Base-by-base conservation (phyloP, 2,888 invertebrate genomes). In the Coelopa pilipes region DNA sequence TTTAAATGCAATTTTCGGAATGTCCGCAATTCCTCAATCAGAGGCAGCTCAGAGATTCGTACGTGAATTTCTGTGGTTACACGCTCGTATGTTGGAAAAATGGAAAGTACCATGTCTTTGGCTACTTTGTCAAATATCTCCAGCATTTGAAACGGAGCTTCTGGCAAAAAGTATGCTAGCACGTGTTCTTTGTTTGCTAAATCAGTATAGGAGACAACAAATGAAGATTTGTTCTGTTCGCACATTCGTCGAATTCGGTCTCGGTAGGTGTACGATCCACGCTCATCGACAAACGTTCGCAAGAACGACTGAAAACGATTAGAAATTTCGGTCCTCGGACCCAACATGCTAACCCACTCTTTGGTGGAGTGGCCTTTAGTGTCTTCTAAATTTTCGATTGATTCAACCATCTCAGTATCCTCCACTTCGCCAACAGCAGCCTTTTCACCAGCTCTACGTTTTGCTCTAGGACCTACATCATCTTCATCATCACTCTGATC, bases 311-410 rank as follows among this genome's bases (percentile, higher is more conserved):
- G 97, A 82, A 94, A 94, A 68, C 96, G 92, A 88, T 99, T 98
- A 74, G 95, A 93, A 79, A 99, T 98, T 89, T 99, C 99, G 13
- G 96, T 97, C 71, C 95, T 91, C 0, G 99, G 98, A 0, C 96
- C 98, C 79, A 97, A 89, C 95, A 98, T 96, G 72, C 94, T 92
- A 0, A 99, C 98, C 97, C 99, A 99, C 82, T 99, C 98, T 82
- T 96, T 94, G 1, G 96, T 94, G 0, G 95, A 91, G 84, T 98
- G 94, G 0, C 99, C 99, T 85, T 98, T 97, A 7, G 97, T 98
- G 82, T 99, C 99, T 86, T 99, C 99, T 49, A 99, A 89, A 88
- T 98, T 99, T 87, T 99, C 99, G 77, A 99, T 98, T 72, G 97
- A 96, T 88, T 99, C 98, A 62, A 97, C 93, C 90, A 95, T 94